Conservation (phyloP, 2,888 invertebrate species). For the Falcaria lacertinaria region DNA sequence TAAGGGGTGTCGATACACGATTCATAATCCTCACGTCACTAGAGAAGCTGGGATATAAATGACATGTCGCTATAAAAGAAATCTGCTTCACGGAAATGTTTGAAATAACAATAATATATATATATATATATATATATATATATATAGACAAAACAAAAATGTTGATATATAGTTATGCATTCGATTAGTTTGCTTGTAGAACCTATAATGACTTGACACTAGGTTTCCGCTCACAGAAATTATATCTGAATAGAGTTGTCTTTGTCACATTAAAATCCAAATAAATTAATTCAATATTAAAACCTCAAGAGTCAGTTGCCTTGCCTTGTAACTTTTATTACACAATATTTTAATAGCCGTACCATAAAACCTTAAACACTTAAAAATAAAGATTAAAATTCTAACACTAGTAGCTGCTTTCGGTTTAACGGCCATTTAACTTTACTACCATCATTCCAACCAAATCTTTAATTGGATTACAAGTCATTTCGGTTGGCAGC, state of each 20-base stretch:
- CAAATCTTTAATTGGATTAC: slow-evolving; percentile 4
- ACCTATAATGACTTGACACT: too few species aligned
- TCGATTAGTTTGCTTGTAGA: too few species aligned
- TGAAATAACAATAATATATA: neutral
- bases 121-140: too few species aligned
- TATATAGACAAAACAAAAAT: too few species aligned
- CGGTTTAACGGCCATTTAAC: neutral
- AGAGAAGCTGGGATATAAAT: neutral
- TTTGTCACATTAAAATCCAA: too few species aligned
- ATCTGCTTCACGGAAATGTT: neutral
- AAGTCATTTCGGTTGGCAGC: slow-evolving; percentile 22
- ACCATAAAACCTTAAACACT: neutral
- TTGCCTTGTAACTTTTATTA: neutral
- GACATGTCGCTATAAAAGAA: neutral
- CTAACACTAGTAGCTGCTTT: neutral
- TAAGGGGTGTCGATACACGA: slow-evolving; percentile 33
- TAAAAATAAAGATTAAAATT: slow-evolving; percentile 1
- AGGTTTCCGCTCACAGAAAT: too few species aligned
- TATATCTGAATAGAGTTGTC: too few species aligned
- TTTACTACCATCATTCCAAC: slow-evolving; percentile 4
- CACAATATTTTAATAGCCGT: neutral
- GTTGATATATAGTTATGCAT: too few species aligned
- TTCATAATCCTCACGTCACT: neutral
- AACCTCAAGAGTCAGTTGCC: too few species aligned
- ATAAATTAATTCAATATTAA: too few species aligned